Evolutionary conservation across 2,888 invertebrate species (phyloP).

Genomic region (Capitulum mitella): DNA sequence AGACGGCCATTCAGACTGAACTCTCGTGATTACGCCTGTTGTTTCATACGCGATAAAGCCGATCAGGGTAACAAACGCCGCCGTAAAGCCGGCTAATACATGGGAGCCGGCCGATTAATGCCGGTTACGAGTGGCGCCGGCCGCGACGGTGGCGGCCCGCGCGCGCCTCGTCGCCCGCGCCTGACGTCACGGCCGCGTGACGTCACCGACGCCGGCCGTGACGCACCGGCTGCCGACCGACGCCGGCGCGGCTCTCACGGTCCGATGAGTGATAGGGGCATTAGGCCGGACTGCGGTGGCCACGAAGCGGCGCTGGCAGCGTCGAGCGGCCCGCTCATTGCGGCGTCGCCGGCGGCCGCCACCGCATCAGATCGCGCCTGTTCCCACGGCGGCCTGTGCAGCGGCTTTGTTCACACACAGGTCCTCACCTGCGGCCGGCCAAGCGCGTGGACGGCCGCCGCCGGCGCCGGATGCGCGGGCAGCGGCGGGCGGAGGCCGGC

Average conservation of each 20-base stretch:
- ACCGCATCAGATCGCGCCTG: background rate
- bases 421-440: too few species aligned
- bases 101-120: background rate
- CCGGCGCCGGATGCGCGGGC: background rate
- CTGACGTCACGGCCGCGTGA: background rate
- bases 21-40: background rate
- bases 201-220: background rate
- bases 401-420: conserved; percentile 15
- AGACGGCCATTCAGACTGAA: background rate
- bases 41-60: conserved; percentile 18
- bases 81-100: conserved; percentile 11
- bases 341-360: background rate
- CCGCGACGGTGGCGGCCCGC: background rate
- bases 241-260: background rate
- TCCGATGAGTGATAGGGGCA: background rate
- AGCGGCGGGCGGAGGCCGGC: background rate
- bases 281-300: background rate
- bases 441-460: background rate
- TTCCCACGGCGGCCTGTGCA: conserved; percentile 1
- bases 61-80: conserved; percentile 9
- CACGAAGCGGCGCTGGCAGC: background rate
- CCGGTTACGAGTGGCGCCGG: background rate
- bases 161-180: too few species aligned
- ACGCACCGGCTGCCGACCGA: too few species aligned
- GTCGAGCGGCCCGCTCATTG: too few species aligned